A percentile compares a stretch with the other conserved stretches of the same genome.
Evolutionary conservation across 23 tunicate genomes (phyloP).

Genomic region (Aplidium turbinatum): DNA sequence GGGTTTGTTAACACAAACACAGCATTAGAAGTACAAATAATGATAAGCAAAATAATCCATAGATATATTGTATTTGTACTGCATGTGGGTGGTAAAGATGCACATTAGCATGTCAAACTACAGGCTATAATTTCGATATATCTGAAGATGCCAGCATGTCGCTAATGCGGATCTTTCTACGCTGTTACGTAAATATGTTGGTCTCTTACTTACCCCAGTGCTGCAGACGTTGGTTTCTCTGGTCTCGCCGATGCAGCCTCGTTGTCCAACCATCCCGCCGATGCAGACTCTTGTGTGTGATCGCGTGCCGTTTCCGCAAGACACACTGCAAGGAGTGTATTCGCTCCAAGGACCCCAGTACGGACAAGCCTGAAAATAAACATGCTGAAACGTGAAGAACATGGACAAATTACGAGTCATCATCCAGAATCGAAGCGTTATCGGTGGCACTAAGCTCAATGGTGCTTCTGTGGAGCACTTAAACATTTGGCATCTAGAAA

Average conservation of each 20-base stretch:
- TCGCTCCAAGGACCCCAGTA: constrained; percentile 70
- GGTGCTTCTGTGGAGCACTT: too few relatives aligned
- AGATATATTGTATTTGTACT: too few relatives aligned
- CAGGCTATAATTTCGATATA: neutral
- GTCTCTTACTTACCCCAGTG: constrained; percentile 25
- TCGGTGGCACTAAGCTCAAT: too few relatives aligned
- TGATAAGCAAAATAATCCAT: too few relatives aligned
- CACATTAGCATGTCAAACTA: neutral
- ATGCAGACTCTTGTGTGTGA: constrained; percentile 45
- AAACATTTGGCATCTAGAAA: too few relatives aligned
- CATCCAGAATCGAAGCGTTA: too few relatives aligned
- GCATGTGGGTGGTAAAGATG: neutral
- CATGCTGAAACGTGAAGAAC: too few relatives aligned
- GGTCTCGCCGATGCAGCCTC: constrained; percentile 44
- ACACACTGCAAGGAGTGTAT: constrained; percentile 29
- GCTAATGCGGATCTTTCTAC: too few relatives aligned
- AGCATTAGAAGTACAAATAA: too few relatives aligned
- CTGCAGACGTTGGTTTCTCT: constrained; percentile 12
- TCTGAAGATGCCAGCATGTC: neutral
- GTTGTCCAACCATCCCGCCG: constrained; percentile 47
- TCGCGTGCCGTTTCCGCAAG: constrained; percentile 44
- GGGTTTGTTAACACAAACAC: neutral
- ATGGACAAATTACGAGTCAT: too few relatives aligned
- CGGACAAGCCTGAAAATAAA: constrained; percentile 54
- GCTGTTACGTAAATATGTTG: too few relatives aligned